phyloP scores from a whole-genome alignment of 1,140 invertebrate species.

The Apis dorsata region DNA sequence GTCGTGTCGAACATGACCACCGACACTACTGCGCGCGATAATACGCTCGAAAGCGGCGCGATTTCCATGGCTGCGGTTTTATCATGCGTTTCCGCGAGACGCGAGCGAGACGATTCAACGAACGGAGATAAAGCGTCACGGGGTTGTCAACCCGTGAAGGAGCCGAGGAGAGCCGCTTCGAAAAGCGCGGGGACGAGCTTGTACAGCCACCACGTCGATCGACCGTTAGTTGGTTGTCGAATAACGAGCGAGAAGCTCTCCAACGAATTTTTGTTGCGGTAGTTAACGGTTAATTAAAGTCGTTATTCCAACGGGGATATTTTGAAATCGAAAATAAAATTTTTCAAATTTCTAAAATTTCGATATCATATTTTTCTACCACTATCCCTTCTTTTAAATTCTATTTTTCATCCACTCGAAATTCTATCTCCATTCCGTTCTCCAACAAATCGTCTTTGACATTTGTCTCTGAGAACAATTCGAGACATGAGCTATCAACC shows the following conservation, averaged over 20 bases:
- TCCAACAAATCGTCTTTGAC: too few relatives aligned
- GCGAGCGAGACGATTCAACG: constrained; percentile 1
- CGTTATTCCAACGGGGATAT: too few relatives aligned
- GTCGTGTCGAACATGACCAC: constrained; percentile 31
- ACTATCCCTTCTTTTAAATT: too few relatives aligned
- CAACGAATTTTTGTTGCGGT: background rate
- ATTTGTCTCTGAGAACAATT: too few relatives aligned
- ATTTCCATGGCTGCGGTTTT: constrained; percentile 28
- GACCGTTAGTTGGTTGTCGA: constrained; percentile 7
- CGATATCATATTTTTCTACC: too few relatives aligned
- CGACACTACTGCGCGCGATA: background rate
- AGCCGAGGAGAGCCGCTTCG: background rate
- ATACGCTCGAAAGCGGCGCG: constrained; percentile 9
- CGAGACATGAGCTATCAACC: too few relatives aligned
- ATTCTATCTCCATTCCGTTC: too few relatives aligned
- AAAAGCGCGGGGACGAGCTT: constrained; percentile 4
- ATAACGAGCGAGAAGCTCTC: constrained; percentile 9
- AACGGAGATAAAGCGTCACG: constrained; percentile 31
- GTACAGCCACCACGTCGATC: background rate
- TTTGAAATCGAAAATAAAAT: too few relatives aligned
- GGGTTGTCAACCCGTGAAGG: constrained; percentile 37
- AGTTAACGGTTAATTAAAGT: background rate
- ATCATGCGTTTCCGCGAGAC: constrained; percentile 11
- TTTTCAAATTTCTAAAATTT: too few relatives aligned
- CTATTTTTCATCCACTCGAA: too few relatives aligned